Percentiles rank a stretch among this genome's conserved stretches.
Conservation (phyloP, 1,140 invertebrate species). For the Oedothorax gibbosus region DNA sequence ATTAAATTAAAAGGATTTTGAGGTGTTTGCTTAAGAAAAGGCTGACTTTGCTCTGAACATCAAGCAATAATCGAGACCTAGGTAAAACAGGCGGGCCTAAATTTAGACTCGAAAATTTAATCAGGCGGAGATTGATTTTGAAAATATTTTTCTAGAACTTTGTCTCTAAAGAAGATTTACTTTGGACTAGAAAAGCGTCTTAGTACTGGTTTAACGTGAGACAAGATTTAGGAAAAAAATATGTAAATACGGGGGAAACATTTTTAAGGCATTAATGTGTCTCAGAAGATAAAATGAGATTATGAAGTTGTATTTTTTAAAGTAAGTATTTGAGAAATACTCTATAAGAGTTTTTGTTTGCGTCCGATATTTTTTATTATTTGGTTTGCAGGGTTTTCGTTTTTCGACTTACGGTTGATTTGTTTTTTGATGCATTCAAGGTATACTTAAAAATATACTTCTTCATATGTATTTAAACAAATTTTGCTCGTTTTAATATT, state of each 20-base stretch:
- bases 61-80: slow-evolving; percentile 43
- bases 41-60: slow-evolving; percentile 49
- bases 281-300: slow-evolving; percentile 32
- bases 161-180: slow-evolving; percentile 53
- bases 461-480: too few species aligned
- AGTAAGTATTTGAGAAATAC: too few species aligned
- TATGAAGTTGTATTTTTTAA: slow-evolving; percentile 5
- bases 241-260: slow-evolving; percentile 24
- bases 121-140: slow-evolving; percentile 56
- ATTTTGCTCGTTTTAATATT: too few species aligned
- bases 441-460: too few species aligned
- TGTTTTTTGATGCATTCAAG: too few species aligned
- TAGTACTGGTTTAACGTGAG: slow-evolving; percentile 38
- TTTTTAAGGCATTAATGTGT: slow-evolving; percentile 42
- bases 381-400: too few species aligned
- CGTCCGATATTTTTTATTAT: too few species aligned
- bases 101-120: slow-evolving; percentile 53
- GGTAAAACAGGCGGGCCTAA: slow-evolving; percentile 10
- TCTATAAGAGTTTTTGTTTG: too few species aligned
- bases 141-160: slow-evolving; percentile 34
- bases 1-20: slow-evolving; percentile 52
- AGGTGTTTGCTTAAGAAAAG: slow-evolving; percentile 32
- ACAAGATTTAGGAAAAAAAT: slow-evolving; percentile 29
- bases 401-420: too few species aligned
- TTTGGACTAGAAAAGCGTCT: slow-evolving; percentile 3